Percentiles rank a stretch among this genome's conserved stretches.
Conservation (phyloP, 2,113 vertebrate genomes). For the Mirounga angustirostris region DNA sequence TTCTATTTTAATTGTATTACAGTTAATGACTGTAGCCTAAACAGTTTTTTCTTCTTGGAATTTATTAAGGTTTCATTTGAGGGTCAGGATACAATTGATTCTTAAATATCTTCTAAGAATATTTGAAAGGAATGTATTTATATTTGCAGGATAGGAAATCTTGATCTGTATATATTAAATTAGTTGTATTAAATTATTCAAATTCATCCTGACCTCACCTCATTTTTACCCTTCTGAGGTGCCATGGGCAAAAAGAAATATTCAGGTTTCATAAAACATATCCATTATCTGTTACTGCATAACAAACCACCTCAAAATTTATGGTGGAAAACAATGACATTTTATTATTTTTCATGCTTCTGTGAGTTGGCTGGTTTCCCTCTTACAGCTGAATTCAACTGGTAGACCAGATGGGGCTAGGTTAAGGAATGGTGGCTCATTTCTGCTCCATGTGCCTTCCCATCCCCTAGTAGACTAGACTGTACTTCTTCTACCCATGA, state of each 20-base stretch:
- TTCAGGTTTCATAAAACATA: neutral
- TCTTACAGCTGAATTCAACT: neutral
- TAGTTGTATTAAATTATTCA: neutral
- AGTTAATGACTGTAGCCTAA: neutral
- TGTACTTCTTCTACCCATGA: neutral
- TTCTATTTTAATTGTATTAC: constrained; percentile 31
- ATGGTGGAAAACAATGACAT: neutral
- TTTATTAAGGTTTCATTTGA: constrained; percentile 29
- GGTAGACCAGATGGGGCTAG: neutral
- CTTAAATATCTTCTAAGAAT: neutral
- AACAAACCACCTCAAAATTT: neutral
- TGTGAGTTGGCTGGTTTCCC: neutral
- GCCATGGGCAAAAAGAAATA: neutral
- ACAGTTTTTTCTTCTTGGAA: constrained; percentile 11
- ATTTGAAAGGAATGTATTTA: neutral
- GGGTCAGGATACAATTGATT: neutral
- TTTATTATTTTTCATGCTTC: neutral
- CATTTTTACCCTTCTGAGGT: neutral
- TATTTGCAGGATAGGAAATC: constrained; percentile 25
- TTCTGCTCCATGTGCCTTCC: neutral
- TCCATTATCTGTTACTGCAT: neutral
- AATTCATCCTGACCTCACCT: neutral
- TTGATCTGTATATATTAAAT: neutral
- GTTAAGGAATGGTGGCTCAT: neutral
- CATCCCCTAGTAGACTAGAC: neutral